Percentiles rank a stretch among this genome's conserved stretches.
phyloP scores from a whole-genome alignment of 1,140 invertebrate genomes.

The Anadara kagoshimensis region DNA sequence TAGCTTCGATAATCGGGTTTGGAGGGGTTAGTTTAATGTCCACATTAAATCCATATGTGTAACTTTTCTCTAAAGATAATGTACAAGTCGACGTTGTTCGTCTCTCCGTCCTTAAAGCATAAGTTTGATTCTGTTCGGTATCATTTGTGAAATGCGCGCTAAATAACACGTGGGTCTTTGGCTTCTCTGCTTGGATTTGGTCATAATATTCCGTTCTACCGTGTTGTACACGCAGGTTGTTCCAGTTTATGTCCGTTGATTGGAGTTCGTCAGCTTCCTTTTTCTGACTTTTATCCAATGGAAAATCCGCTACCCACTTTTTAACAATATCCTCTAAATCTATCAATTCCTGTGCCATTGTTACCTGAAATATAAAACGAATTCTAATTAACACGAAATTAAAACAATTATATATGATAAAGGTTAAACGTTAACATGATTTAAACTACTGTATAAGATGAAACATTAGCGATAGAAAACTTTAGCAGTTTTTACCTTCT shows the following conservation, averaged over 20 bases:
- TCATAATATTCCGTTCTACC: constrained; percentile 58
- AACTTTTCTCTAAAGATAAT: constrained; percentile 55
- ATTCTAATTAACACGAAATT: too few species aligned
- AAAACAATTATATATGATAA: too few species aligned
- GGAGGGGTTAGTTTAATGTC: constrained; percentile 61
- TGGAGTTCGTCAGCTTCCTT: constrained; percentile 62
- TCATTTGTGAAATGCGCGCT: constrained; percentile 64
- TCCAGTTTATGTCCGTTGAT: constrained; percentile 57
- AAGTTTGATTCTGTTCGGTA: constrained; percentile 57
- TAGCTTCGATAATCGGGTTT: constrained; percentile 74
- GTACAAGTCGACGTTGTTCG: constrained; percentile 63
- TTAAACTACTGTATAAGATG: too few species aligned
- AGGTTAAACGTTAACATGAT: too few species aligned
- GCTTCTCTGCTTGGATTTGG: constrained; percentile 45
- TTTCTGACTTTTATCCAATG: constrained; percentile 51
- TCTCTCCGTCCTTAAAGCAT: constrained; percentile 63
- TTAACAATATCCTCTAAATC: constrained; percentile 61
- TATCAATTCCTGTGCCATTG: constrained; percentile 55
- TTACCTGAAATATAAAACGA: neutral
- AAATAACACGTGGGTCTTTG: constrained; percentile 63
- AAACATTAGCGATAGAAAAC: too few species aligned
- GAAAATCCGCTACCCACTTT: constrained; percentile 53
- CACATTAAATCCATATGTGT: constrained; percentile 53
- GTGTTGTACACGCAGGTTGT: constrained; percentile 50
- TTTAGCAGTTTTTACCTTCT: too few species aligned